phyloP scores from a whole-genome alignment of 37 sponge, comb jelly and placozoan species.

The Tethya wilhelma region DNA sequence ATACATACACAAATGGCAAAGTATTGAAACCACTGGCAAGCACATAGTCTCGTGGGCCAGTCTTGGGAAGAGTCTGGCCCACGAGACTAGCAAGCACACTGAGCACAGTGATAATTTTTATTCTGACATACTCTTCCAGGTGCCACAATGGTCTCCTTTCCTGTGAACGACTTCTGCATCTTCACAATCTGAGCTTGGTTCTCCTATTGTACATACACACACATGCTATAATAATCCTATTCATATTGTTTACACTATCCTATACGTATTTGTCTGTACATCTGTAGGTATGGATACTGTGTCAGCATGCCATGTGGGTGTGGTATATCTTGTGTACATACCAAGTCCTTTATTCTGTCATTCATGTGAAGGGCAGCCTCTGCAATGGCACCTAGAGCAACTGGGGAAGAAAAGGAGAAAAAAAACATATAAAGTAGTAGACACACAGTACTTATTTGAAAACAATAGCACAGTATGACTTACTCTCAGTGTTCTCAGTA shows the following conservation, averaged over 20 bases:
- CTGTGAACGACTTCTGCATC: slow-evolving; percentile 43
- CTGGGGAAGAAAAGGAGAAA: slow-evolving; percentile 6
- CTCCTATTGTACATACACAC: slow-evolving; percentile 29
- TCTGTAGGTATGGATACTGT: neutral
- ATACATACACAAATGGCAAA: neutral
- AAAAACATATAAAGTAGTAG: neutral
- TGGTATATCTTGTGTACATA: slow-evolving; percentile 13
- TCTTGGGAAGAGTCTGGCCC: too few species aligned
- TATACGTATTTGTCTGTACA: too few species aligned
- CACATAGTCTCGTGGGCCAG: too few species aligned
- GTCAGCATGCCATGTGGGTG: neutral
- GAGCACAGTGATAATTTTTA: neutral
- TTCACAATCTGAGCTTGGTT: slow-evolving; percentile 59
- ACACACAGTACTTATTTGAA: too few species aligned
- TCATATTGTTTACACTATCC: too few species aligned
- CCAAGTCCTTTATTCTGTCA: slow-evolving; percentile 72
- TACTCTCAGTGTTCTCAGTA: neutral
- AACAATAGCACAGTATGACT: neutral
- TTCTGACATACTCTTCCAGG: slow-evolving; percentile 59
- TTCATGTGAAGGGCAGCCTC: slow-evolving; percentile 77
- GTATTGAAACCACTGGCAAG: too few species aligned
- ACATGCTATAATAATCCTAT: neutral
- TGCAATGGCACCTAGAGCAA: slow-evolving; percentile 66
- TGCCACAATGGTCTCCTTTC: slow-evolving; percentile 40
- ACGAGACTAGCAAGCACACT: neutral